Conservation (phyloP, 1,140 invertebrate genomes). For the Ips nitidus region DNA sequence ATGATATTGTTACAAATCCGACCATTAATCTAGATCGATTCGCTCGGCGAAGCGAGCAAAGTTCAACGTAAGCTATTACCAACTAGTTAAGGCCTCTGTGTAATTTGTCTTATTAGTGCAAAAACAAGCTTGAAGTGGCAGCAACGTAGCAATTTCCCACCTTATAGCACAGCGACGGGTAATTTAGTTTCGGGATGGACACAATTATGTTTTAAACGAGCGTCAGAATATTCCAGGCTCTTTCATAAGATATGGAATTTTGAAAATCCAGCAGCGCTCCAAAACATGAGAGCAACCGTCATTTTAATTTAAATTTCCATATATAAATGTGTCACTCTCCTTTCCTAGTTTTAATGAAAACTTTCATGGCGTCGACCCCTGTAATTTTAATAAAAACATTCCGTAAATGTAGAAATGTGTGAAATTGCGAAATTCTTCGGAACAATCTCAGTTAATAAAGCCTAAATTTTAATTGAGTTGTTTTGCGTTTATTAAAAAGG, state of each 20-base stretch:
- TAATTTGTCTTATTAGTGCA: slow-evolving; percentile 29
- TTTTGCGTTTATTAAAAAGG: not conserved
- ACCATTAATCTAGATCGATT: slow-evolving; percentile 26
- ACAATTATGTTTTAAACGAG: not conserved
- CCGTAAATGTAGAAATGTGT: slow-evolving; percentile 16
- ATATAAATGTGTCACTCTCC: slow-evolving; percentile 15
- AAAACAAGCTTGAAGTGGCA: slow-evolving; percentile 6
- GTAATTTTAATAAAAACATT: slow-evolving; percentile 8
- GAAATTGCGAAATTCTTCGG: slow-evolving; percentile 14
- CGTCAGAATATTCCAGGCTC: not conserved
- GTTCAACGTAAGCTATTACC: slow-evolving; percentile 25
- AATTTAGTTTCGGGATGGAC: slow-evolving; percentile 6
- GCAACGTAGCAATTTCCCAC: slow-evolving; percentile 8
- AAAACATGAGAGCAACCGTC: not conserved
- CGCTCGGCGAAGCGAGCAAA: slow-evolving; percentile 9
- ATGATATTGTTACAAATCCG: slow-evolving; percentile 22
- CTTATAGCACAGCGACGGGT: slow-evolving; percentile 8
- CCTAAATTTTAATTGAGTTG: slow-evolving; percentile 12
- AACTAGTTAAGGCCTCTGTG: slow-evolving; percentile 23
- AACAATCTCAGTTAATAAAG: slow-evolving; percentile 11
- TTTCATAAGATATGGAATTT: slow-evolving; percentile 11
- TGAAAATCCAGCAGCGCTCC: not conserved
- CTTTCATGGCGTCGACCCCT: slow-evolving; percentile 13
- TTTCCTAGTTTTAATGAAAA: slow-evolving; percentile 16
- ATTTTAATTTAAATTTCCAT: slow-evolving; percentile 25